Percentiles rank a stretch among this genome's conserved stretches.
Evolutionary conservation across 2,888 invertebrate genomes (phyloP).

Genomic region (Gasteruption jaculator): DNA sequence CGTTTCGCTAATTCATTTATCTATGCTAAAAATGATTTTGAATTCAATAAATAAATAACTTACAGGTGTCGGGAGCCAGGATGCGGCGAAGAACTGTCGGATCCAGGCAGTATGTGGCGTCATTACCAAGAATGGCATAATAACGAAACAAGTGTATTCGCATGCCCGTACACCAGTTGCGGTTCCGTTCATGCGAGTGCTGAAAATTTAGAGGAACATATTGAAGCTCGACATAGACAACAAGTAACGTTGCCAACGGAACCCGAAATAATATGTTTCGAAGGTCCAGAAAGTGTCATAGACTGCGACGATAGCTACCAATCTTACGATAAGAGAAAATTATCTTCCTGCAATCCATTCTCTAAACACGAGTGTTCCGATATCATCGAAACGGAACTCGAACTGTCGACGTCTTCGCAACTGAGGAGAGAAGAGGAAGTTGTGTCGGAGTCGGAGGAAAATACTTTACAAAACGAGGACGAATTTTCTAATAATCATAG

Average conservation of each 20-base stretch:
- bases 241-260: slow-evolving; percentile 42
- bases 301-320: slow-evolving; percentile 34
- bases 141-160: slow-evolving; percentile 43
- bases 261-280: slow-evolving; percentile 47
- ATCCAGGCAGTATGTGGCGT: slow-evolving; percentile 50
- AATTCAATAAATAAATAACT: slow-evolving; percentile 2
- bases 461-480: slow-evolving; percentile 20
- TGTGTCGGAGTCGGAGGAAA: slow-evolving; percentile 25
- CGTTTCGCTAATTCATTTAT: not conserved
- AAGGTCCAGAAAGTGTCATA: slow-evolving; percentile 40
- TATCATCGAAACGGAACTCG: slow-evolving; percentile 23
- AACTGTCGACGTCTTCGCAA: slow-evolving; percentile 24
- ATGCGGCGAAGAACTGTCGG: slow-evolving; percentile 46
- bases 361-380: slow-evolving; percentile 25
- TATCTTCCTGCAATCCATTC: slow-evolving; percentile 23
- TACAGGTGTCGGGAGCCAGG: slow-evolving; percentile 46
- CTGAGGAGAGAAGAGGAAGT: slow-evolving; percentile 26
- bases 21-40: not conserved
- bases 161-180: slow-evolving; percentile 47
- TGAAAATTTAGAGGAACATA: slow-evolving; percentile 45
- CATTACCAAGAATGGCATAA: slow-evolving; percentile 50
- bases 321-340: slow-evolving; percentile 23
- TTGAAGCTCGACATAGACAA: slow-evolving; percentile 45
- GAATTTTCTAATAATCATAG: slow-evolving; percentile 22
- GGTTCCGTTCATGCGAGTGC: slow-evolving; percentile 41